A percentile compares a stretch with the other conserved stretches of the same genome.
Evolutionary conservation across 30 jellyfish, hydroid and myxozoan genomes (phyloP).

Genomic region (Chironex yamaguchii): DNA sequence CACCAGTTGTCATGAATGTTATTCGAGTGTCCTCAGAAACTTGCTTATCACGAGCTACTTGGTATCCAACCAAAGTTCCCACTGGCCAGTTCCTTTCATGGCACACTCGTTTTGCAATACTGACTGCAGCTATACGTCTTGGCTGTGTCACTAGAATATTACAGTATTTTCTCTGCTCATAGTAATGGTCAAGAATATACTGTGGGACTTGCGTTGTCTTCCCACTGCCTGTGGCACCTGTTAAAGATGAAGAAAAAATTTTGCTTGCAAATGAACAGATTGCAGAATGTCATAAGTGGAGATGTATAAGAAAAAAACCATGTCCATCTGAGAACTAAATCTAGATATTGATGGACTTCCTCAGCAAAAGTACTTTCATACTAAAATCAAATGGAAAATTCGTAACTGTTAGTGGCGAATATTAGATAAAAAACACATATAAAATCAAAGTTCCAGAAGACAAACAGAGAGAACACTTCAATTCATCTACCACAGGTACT

Average conservation of each 20-base stretch:
- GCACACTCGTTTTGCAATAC: slow-evolving; percentile 92
- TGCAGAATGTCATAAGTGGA: too few relatives aligned
- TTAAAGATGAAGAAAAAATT: not conserved
- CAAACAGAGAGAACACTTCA: too few relatives aligned
- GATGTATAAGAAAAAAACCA: not conserved
- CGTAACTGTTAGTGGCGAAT: too few relatives aligned
- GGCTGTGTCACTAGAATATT: slow-evolving; percentile 99
- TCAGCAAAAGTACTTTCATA: too few relatives aligned
- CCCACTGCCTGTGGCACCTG: slow-evolving; percentile 99
- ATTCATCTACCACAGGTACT: too few relatives aligned
- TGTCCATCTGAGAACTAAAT: not conserved
- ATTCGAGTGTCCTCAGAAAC: slow-evolving; percentile 95
- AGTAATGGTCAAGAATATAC: slow-evolving; percentile 85
- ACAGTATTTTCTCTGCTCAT: slow-evolving; percentile 77
- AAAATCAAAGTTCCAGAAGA: too few relatives aligned
- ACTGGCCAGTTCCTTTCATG: slow-evolving; percentile 94
- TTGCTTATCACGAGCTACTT: slow-evolving; percentile 84
- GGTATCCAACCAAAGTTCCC: slow-evolving; percentile 96
- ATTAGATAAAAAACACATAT: too few relatives aligned
- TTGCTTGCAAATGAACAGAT: not conserved
- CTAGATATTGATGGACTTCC: too few relatives aligned
- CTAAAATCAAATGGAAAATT: too few relatives aligned
- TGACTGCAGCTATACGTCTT: slow-evolving; percentile 96
- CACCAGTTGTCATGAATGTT: slow-evolving; percentile 98
- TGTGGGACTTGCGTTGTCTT: slow-evolving; percentile 99